phyloP scores from a whole-genome alignment of 2,113 vertebrate genomes.

The Neodon shergylaensis region DNA sequence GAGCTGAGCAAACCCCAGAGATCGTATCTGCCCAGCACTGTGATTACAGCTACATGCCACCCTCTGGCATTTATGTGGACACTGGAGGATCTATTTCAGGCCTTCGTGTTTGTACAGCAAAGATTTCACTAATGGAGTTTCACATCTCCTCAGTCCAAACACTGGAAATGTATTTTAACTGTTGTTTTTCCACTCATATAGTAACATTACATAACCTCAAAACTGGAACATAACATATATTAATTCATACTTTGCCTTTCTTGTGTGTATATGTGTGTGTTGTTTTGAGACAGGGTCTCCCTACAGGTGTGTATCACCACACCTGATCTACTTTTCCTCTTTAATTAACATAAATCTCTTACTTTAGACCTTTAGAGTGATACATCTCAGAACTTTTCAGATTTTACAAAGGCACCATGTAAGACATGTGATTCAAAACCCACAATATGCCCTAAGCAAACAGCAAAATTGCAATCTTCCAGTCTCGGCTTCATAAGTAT shows the following conservation, averaged over 20 bases:
- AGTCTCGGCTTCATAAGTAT: neutral
- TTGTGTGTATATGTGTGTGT: neutral
- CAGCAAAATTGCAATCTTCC: neutral
- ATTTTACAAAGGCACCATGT: neutral
- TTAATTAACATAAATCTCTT: conserved; percentile 33
- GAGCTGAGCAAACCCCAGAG: neutral
- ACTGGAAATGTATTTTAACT: neutral
- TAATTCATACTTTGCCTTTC: neutral
- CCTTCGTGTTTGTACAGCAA: neutral
- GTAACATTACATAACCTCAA: conserved; percentile 9
- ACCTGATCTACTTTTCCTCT: neutral
- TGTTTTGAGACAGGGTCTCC: neutral
- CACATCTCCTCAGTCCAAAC: neutral
- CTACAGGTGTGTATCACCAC: neutral
- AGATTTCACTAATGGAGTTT: neutral
- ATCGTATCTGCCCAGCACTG: neutral
- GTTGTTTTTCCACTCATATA: neutral
- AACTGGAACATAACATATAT: neutral
- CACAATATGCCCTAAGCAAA: neutral
- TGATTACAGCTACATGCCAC: neutral
- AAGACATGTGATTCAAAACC: neutral
- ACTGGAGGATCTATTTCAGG: neutral
- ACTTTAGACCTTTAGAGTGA: neutral
- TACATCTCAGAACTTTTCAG: neutral
- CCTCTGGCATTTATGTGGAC: neutral